Base-by-base conservation (phyloP, 2,797 vertebrate species). In the Mormyrus hasselquistii region DNA sequence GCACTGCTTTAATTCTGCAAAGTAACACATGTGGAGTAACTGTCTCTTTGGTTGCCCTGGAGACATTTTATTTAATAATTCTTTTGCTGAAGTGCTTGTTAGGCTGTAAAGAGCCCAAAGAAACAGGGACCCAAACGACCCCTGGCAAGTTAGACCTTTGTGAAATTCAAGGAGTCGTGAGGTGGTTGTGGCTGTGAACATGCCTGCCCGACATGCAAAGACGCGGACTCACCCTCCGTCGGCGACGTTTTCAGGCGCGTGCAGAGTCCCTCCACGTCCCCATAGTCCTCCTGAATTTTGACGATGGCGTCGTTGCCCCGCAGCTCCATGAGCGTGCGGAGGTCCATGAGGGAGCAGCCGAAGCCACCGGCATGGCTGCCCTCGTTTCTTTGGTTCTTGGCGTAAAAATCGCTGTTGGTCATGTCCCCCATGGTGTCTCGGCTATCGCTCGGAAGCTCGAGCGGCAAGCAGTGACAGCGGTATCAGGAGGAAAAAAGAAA, bases 341-440 rank as follows among this genome's bases (percentile, higher is more conserved):
- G 97, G 90, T 99, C 98, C 94, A 97, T 95, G 94, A 99, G 89
- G 0, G 97, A 97, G 95, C 97, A 98, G 94, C 98, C 97, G 83
- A 98, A 99, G 92, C 96, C 97, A 34, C 94, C 96, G 52, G 95
- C 97, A 96, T 97, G 97, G 96, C 97, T 97, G 89, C 92, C 90
- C 93, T 98, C 98, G 0, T 97, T 97, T 97, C 97, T 99, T 98
- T 99, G 98, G 98, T 99, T 99, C 97, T 99, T 99, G 95, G 97
- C 96, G 94, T 99, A 99, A 96, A 99, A 99, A 97, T 98, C 98
- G 84, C 98, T 99, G 93, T 99, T 99, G 89, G 98, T 98, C 97
- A 99, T 97, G 96, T 99, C 99, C 95, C 98, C 99, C 98, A 99
- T 99, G 92, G 94, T 92, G 96, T 93, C 93, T 7, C 83, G 89